Conservation (phyloP, 2,797 vertebrate genomes). For the Euphonia xanthogaster region DNA sequence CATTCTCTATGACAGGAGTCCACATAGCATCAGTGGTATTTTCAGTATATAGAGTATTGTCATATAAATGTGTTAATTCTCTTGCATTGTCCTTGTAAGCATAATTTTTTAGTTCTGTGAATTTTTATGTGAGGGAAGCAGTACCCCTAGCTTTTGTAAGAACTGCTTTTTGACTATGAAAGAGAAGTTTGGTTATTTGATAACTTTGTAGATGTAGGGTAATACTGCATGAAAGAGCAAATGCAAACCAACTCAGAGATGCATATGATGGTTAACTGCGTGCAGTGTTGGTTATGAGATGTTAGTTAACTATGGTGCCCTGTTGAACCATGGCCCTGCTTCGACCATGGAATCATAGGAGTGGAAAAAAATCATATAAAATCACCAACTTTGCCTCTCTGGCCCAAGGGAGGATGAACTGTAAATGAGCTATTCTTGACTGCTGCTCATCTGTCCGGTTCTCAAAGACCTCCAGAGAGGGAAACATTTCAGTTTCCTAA, state of each 20-base stretch:
- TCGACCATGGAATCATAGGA: not conserved
- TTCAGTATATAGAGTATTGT: not conserved
- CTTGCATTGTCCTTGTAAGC: not conserved
- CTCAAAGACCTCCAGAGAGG: not conserved
- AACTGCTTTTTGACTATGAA: not conserved
- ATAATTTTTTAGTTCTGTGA: not conserved
- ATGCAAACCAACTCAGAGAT: not conserved
- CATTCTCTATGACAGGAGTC: not conserved
- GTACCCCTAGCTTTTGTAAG: not conserved
- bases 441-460: not conserved
- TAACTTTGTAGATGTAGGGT: not conserved
- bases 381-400: not conserved
- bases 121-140: not conserved
- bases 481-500: not conserved
- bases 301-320: not conserved
- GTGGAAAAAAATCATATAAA: not conserved
- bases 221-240: not conserved
- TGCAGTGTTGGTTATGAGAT: not conserved
- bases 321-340: not conserved
- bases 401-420: not conserved
- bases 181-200: not conserved
- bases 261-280: fast-evolving
- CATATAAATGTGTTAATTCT: not conserved
- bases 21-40: not conserved
- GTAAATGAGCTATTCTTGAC: slow-evolving; percentile 1